These are phyloP conservation scores for Brevimyrus niger DNA, from an alignment of 2,113 vertebrate species.

Conservation along the genomic window DNA sequence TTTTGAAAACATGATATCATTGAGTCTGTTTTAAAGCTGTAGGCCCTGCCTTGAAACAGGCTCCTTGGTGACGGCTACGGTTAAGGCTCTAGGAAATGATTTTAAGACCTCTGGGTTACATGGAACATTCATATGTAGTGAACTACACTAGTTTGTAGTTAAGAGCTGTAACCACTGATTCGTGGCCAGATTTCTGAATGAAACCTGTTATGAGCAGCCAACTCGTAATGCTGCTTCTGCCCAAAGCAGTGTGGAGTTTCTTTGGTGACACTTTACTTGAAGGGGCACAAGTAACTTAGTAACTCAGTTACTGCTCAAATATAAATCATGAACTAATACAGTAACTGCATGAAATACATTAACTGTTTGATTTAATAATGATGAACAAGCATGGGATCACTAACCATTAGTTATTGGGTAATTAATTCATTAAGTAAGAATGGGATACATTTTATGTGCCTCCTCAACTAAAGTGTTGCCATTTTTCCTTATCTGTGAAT, in stretches of 20 bases:
- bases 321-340: neutral
- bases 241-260: constrained; percentile 48
- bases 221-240: constrained; percentile 24
- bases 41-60: neutral
- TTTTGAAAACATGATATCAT: neutral
- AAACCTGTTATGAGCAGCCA: neutral
- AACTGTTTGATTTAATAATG: neutral
- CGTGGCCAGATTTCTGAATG: too few relatives aligned
- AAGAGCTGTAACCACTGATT: neutral
- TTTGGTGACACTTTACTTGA: neutral
- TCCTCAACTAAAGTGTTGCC: constrained; percentile 7
- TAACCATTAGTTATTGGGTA: neutral
- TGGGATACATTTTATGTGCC: neutral
- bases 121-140: neutral
- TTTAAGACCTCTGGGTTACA: neutral
- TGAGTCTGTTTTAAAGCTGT: neutral
- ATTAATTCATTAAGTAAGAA: neutral
- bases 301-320: neutral
- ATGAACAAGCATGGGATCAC: neutral
- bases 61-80: neutral
- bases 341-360: neutral
- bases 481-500: constrained; percentile 44
- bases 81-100: neutral
- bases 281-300: neutral
- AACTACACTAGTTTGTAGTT: neutral